A percentile compares a stretch with the other conserved stretches of the same genome.
phyloP scores from a whole-genome alignment of 2,888 invertebrate species.

The Phyllotreta striolata region DNA sequence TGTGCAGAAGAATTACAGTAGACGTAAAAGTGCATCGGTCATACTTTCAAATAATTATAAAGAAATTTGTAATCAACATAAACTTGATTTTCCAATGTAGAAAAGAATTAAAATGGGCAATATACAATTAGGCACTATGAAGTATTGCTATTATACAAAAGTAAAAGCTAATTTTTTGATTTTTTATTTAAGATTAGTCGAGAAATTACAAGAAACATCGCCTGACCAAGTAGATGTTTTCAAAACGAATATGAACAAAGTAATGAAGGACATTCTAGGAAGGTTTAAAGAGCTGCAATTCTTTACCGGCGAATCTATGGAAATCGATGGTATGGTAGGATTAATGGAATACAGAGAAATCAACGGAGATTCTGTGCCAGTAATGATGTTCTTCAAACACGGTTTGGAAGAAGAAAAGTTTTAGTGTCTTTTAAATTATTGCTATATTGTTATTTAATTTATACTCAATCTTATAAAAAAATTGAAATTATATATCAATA shows the following conservation, averaged over 20 bases:
- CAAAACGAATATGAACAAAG: conserved; percentile 92
- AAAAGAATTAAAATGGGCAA: too few relatives aligned
- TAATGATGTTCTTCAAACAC: conserved; percentile 96
- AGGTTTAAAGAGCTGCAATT: conserved; percentile 94
- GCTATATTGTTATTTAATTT: conserved; percentile 42
- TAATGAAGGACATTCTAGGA: conserved; percentile 88
- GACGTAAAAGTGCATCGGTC: too few relatives aligned
- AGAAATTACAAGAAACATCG: conserved; percentile 78
- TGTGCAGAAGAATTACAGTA: too few relatives aligned
- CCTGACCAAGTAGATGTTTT: conserved; percentile 89
- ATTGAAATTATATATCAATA: conserved; percentile 21
- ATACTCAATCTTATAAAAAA: conserved; percentile 32
- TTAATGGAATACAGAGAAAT: conserved; percentile 93
- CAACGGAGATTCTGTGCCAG: conserved; percentile 81
- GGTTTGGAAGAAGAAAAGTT: conserved; percentile 95
- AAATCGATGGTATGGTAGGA: conserved; percentile 92
- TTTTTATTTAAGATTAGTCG: conserved; percentile 70
- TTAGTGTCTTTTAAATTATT: conserved; percentile 63
- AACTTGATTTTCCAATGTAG: too few relatives aligned
- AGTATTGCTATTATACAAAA: not conserved
- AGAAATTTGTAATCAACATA: too few relatives aligned
- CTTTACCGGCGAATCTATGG: conserved; percentile 93
- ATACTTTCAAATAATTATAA: too few relatives aligned
- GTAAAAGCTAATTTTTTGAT: conserved; percentile 9
- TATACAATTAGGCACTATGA: too few relatives aligned